Evolutionary conservation across 2,113 vertebrate genomes (phyloP).

Genomic region (Pseudolaguvia tuberculata): DNA sequence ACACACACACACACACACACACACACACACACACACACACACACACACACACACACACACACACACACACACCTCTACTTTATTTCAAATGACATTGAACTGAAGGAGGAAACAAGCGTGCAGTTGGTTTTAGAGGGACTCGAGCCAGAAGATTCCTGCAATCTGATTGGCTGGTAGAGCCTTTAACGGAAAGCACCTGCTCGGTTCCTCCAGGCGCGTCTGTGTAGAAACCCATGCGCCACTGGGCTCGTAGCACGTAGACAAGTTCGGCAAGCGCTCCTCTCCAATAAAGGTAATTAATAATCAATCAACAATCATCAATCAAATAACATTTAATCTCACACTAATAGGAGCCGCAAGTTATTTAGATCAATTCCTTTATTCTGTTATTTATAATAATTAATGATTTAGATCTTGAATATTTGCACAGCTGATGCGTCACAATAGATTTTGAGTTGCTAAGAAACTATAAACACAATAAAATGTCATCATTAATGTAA

Average conservation of each 20-base stretch:
- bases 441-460: not conserved
- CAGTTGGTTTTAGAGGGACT: not conserved
- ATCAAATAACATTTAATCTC: no score
- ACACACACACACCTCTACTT: not conserved
- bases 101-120: not conserved
- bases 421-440: not conserved
- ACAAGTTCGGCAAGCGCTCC: not conserved
- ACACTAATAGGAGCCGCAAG: no score
- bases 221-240: not conserved
- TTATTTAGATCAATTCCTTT: not conserved
- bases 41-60: not conserved
- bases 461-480: not conserved
- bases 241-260: slow-evolving; percentile 18
- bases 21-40: no score
- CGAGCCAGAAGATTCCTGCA: not conserved
- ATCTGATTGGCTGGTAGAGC: slow-evolving; percentile 23
- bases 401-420: not conserved
- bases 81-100: slow-evolving; percentile 7
- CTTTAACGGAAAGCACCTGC: slow-evolving; percentile 26
- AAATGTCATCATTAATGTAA: not conserved
- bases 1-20: no score
- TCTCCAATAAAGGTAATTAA: slow-evolving; percentile 8
- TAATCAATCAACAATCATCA: no score
- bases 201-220: not conserved
- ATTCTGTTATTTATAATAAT: not conserved